These are phyloP conservation scores for Anodontia alba DNA, from an alignment of 2,888 invertebrate genomes.

Conservation along the genomic window DNA sequence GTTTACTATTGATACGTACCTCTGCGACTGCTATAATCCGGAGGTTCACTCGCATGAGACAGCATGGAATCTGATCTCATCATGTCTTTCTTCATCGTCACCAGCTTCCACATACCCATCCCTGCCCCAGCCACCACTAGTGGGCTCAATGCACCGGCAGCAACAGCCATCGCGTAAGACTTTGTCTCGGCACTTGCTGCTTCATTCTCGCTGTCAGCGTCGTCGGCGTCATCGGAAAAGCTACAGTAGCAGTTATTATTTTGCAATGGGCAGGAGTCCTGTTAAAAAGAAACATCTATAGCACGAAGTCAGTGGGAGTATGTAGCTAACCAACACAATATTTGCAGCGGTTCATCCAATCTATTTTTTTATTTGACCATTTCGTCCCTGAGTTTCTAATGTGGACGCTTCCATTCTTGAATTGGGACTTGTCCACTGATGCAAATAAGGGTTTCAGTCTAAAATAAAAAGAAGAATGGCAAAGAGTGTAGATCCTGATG, in stretches of 20 bases:
- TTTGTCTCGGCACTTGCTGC: constrained; percentile 41
- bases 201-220: constrained; percentile 34
- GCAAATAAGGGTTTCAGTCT: no score
- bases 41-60: not conserved
- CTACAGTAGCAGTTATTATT: constrained; percentile 40
- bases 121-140: constrained; percentile 58
- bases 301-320: no score
- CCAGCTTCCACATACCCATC: constrained; percentile 56
- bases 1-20: constrained; percentile 5
- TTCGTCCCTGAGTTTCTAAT: no score
- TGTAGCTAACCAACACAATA: no score
- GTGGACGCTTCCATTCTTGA: no score
- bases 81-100: constrained; percentile 31
- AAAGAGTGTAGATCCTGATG: no score
- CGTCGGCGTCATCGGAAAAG: constrained; percentile 42
- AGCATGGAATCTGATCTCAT: constrained; percentile 27
- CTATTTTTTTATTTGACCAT: no score
- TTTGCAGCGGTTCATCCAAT: no score
- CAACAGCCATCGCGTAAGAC: constrained; percentile 51
- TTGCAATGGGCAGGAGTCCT: constrained; percentile 40
- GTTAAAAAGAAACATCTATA: not conserved
- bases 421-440: no score
- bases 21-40: constrained; percentile 35
- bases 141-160: constrained; percentile 62
- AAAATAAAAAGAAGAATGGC: no score